Conservation (phyloP, 2,888 invertebrate genomes). For the Acrobasis repandana region DNA sequence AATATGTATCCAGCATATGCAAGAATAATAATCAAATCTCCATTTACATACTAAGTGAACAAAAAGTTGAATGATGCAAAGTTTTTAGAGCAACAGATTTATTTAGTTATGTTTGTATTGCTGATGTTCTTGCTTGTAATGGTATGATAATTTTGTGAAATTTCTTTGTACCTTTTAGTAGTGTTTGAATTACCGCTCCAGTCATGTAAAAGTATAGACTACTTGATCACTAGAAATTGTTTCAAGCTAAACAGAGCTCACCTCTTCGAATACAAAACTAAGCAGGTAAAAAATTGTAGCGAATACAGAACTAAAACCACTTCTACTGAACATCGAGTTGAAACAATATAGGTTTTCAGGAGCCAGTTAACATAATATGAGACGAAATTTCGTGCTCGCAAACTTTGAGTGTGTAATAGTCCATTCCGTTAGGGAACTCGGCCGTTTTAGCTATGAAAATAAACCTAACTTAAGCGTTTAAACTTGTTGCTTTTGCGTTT, state of each 20-base stretch:
- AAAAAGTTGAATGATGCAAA: not conserved
- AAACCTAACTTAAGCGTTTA: constrained; percentile 15
- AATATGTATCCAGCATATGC: not conserved
- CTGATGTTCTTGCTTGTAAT: too few species aligned
- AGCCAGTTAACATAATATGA: constrained; percentile 4
- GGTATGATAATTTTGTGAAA: too few species aligned
- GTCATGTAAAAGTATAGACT: too few species aligned
- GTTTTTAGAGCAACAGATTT: too few species aligned
- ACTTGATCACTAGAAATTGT: too few species aligned
- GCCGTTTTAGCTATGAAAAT: constrained; percentile 21
- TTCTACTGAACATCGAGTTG: not conserved
- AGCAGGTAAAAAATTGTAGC: not conserved
- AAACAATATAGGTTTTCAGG: constrained; percentile 3
- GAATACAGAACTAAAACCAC: not conserved
- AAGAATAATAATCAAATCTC: not conserved
- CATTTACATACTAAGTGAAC: not conserved
- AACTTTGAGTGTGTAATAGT: constrained; percentile 8
- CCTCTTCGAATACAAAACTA: not conserved
- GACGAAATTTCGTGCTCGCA: constrained; percentile 3
- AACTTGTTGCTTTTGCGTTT: constrained; percentile 6
- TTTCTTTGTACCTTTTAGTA: too few species aligned
- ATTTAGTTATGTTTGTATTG: too few species aligned
- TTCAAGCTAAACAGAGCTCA: not conserved
- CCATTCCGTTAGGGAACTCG: constrained; percentile 9
- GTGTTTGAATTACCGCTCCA: too few species aligned